Percentiles rank a stretch among this genome's conserved stretches.
phyloP scores from a whole-genome alignment of 2,888 invertebrate species.

The Conops quadrifasciatus region DNA sequence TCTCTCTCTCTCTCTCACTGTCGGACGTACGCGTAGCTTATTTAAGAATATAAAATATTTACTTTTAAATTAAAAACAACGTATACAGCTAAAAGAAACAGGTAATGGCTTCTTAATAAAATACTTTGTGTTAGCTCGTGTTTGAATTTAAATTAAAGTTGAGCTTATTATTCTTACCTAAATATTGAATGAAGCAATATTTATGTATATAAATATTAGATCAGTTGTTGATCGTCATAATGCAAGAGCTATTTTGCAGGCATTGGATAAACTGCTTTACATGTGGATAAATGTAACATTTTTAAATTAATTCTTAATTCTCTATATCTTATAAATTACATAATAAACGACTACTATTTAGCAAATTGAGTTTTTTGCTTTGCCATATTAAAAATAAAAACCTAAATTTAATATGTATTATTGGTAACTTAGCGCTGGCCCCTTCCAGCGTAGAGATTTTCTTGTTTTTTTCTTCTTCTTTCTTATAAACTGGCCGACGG shows the following conservation, averaged over 20 bases:
- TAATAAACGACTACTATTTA: not conserved
- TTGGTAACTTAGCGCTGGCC: no score
- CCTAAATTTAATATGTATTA: not conserved
- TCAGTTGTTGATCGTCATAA: not conserved
- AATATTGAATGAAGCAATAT: not conserved
- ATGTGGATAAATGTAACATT: not conserved
- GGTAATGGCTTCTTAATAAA: constrained; percentile 22
- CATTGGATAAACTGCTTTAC: not conserved
- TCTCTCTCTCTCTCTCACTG: no score
- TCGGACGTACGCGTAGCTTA: not conserved
- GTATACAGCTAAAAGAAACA: constrained; percentile 12
- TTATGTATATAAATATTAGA: not conserved
- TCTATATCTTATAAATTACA: constrained; percentile 12
- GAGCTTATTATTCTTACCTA: not conserved
- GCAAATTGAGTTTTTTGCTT: not conserved
- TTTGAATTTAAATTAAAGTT: not conserved
- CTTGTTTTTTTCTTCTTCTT: no score
- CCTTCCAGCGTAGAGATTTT: no score
- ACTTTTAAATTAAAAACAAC: constrained; percentile 21
- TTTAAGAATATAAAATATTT: constrained; percentile 1
- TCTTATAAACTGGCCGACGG: no score
- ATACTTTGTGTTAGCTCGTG: constrained; percentile 1
- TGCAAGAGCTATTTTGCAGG: not conserved
- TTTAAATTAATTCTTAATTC: not conserved
- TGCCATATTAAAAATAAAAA: constrained; percentile 15